These are phyloP conservation scores for Takifugu rubripes DNA, from an alignment of 2,797 vertebrate species.

Conservation along the genomic window DNA sequence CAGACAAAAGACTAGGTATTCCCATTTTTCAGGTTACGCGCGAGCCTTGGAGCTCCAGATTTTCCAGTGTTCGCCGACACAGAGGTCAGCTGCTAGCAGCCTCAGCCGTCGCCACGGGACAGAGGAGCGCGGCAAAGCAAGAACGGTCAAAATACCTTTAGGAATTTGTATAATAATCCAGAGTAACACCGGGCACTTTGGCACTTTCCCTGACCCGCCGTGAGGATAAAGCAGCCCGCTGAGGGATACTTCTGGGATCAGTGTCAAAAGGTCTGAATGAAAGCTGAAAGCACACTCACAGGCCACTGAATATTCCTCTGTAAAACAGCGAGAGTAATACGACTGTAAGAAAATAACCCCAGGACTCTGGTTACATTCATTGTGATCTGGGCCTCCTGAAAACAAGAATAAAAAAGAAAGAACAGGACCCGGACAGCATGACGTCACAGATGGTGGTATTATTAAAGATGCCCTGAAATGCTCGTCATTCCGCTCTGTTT, in stretches of 20 bases:
- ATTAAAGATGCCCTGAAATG: constrained; percentile 66
- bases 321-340: constrained; percentile 56
- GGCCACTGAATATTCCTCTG: constrained; percentile 10
- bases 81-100: too few species aligned
- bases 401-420: constrained; percentile 11
- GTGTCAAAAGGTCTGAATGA: constrained; percentile 32
- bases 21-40: neutral
- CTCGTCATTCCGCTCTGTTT: constrained; percentile 73
- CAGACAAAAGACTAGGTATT: neutral
- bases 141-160: constrained; percentile 31
- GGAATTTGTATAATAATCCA: constrained; percentile 26
- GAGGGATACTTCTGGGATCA: constrained; percentile 15
- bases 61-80: too few species aligned
- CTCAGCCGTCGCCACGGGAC: too few species aligned
- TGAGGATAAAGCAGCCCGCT: constrained; percentile 26
- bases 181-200: constrained; percentile 49
- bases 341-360: constrained; percentile 50
- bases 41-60: too few species aligned
- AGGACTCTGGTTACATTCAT: constrained; percentile 69
- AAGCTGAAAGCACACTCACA: constrained; percentile 43
- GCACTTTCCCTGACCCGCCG: constrained; percentile 47
- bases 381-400: constrained; percentile 44
- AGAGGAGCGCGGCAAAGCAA: constrained; percentile 33
- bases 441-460: constrained; percentile 39
- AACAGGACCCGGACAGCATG: constrained; percentile 42